Conservation (phyloP, 2,888 invertebrate genomes). For the Lysandra bellargus region DNA sequence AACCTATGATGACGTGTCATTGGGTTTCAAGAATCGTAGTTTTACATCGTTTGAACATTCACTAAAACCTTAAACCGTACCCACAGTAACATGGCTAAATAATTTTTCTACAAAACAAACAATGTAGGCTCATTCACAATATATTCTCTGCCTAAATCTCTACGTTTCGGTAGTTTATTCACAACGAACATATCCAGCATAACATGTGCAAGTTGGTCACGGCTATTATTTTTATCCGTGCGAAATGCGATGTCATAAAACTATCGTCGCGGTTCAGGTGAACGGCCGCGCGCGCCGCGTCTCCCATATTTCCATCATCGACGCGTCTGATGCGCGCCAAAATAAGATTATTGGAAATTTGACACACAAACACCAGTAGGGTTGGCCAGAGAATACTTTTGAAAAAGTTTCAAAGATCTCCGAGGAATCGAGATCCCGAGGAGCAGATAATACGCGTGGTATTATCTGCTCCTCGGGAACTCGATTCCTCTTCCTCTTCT, state of each 20-base stretch:
- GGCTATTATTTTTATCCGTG: slow-evolving; percentile 71
- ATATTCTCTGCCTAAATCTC: background rate
- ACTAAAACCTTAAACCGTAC: too few species aligned
- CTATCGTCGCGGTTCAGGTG: slow-evolving; percentile 74
- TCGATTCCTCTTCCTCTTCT: too few species aligned
- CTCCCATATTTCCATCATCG: slow-evolving; percentile 75
- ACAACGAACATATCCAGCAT: background rate
- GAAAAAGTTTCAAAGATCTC: too few species aligned
- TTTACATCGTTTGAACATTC: too few species aligned
- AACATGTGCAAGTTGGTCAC: slow-evolving; percentile 56
- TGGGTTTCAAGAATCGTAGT: too few species aligned
- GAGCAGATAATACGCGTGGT: too few species aligned
- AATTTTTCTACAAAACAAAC: too few species aligned
- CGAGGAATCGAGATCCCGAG: too few species aligned
- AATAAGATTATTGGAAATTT: slow-evolving; percentile 79
- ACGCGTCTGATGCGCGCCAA: slow-evolving; percentile 77
- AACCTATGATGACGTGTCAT: too few species aligned
- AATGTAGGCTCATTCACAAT: too few species aligned
- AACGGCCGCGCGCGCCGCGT: slow-evolving; percentile 66
- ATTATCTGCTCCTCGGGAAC: too few species aligned
- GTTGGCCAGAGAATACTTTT: slow-evolving; percentile 27
- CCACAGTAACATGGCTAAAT: too few species aligned
- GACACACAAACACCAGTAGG: slow-evolving; percentile 56
- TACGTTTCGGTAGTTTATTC: background rate
- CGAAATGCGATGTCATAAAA: slow-evolving; percentile 68